Evolutionary conservation across 2,888 invertebrate species (phyloP).

Genomic region (Dorcus hopei): DNA sequence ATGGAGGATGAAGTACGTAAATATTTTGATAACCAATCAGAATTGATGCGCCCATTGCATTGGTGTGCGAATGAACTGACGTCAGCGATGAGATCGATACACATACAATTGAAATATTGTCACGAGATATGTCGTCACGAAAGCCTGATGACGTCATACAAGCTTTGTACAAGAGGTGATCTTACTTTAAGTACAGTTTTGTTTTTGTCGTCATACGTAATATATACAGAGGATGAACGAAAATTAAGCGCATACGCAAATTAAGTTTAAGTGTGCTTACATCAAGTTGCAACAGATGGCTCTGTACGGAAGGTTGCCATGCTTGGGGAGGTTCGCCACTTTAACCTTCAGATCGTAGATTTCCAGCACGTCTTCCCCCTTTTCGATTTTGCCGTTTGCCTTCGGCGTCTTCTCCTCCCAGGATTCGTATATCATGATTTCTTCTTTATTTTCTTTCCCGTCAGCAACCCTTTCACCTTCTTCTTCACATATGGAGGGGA

Average conservation of each 20-base stretch:
- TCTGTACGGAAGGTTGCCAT: constrained; percentile 42
- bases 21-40: too few species aligned
- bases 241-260: too few species aligned
- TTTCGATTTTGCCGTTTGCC: constrained; percentile 18
- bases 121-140: too few species aligned
- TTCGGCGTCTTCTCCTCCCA: background rate
- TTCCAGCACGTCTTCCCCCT: constrained; percentile 36
- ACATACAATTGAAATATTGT: too few species aligned
- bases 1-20: too few species aligned
- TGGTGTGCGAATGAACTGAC: too few species aligned
- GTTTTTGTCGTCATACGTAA: background rate
- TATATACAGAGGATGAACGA: too few species aligned
- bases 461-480: constrained; percentile 7
- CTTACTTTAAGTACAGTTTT: constrained; percentile 1
- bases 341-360: constrained; percentile 44
- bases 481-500: constrained; percentile 18
- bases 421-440: constrained; percentile 1
- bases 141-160: too few species aligned
- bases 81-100: too few species aligned
- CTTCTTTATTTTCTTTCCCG: constrained; percentile 3
- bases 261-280: constrained; percentile 23
- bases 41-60: too few species aligned
- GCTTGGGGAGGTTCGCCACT: constrained; percentile 32
- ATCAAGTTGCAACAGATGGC: constrained; percentile 48
- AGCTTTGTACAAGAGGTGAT: too few species aligned